Conservation (phyloP, 1,140 invertebrate genomes). For the Dendrolimus kikuchii region DNA sequence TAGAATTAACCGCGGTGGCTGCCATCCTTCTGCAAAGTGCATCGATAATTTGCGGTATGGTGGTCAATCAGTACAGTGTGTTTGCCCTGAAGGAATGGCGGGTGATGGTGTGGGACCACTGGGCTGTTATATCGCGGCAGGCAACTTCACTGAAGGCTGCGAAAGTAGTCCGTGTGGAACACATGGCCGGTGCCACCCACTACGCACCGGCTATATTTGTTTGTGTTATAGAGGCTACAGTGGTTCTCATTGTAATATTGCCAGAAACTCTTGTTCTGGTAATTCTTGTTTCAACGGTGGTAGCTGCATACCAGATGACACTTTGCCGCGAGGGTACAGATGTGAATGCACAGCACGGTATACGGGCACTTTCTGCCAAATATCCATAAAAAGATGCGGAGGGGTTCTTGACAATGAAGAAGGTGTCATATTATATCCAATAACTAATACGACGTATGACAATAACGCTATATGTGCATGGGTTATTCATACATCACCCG, state of each 20-base stretch:
- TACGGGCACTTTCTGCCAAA: constrained; percentile 43
- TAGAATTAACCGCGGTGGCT: constrained; percentile 85
- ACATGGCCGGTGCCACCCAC: constrained; percentile 75
- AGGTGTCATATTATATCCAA: constrained; percentile 79
- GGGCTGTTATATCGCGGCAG: constrained; percentile 77
- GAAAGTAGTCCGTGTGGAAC: constrained; percentile 78
- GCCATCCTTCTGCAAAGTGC: constrained; percentile 87
- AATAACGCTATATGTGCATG: constrained; percentile 86
- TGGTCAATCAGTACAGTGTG: constrained; percentile 77
- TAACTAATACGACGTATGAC: constrained; percentile 73
- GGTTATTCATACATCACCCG: constrained; percentile 78
- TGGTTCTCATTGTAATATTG: constrained; percentile 76
- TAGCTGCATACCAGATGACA: constrained; percentile 74
- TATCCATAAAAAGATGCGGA: constrained; percentile 74
- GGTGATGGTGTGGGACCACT: constrained; percentile 87
- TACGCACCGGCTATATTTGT: constrained; percentile 70
- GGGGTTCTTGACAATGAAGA: constrained; percentile 73
- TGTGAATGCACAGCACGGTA: constrained; percentile 75
- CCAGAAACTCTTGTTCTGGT: constrained; percentile 74
- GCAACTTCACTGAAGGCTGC: constrained; percentile 56
- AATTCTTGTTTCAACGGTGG: constrained; percentile 90
- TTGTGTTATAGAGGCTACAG: constrained; percentile 74
- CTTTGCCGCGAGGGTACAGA: constrained; percentile 45
- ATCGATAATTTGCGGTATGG: constrained; percentile 76
- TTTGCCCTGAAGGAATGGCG: constrained; percentile 84